phyloP scores from a whole-genome alignment of 1,140 invertebrate genomes.

The Ceratoteleas bidentatus region DNA sequence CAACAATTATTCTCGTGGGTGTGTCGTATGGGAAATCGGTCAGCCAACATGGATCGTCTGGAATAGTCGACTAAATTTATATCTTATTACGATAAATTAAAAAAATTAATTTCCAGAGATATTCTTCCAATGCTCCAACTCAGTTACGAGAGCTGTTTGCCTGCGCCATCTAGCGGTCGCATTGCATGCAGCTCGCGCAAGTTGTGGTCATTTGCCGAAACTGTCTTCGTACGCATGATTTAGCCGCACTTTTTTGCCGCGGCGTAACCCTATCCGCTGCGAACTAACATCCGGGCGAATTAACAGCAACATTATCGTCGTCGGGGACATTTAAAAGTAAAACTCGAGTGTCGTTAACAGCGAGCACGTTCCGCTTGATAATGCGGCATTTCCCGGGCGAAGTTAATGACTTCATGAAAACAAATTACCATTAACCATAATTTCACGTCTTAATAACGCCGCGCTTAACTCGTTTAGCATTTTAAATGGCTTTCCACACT shows the following conservation, averaged over 20 bases:
- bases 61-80: no score
- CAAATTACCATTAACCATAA: slow-evolving; percentile 30
- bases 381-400: background rate
- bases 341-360: slow-evolving; percentile 4
- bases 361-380: background rate
- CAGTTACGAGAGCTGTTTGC: no score
- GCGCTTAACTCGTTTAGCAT: slow-evolving; percentile 16
- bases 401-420: slow-evolving; percentile 23
- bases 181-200: no score
- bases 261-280: background rate
- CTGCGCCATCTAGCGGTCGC: no score
- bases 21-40: no score
- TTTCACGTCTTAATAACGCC: slow-evolving; percentile 1
- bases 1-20: no score
- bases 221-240: background rate
- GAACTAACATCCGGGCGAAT: background rate
- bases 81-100: no score
- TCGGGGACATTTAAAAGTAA: slow-evolving; percentile 4
- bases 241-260: background rate
- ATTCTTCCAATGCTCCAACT: no score
- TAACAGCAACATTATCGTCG: background rate
- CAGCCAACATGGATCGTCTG: no score
- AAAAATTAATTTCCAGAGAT: no score
- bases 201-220: no score
- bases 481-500: slow-evolving; percentile 5